These are phyloP conservation scores for Agriotes lineatus DNA, from an alignment of 2,888 invertebrate genomes.

Conservation along the genomic window DNA sequence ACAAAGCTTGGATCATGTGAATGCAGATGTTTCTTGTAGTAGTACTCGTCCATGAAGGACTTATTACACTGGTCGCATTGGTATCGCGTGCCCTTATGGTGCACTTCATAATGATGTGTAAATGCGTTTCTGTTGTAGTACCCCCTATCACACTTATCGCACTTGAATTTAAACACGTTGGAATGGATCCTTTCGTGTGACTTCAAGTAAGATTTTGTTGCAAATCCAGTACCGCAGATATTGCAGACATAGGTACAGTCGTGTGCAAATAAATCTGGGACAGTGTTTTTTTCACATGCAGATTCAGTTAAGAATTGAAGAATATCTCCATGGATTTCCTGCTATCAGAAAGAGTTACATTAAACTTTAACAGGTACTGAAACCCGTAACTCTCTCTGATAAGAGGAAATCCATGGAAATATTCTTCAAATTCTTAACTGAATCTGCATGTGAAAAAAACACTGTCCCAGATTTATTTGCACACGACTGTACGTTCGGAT, in stretches of 20 bases:
- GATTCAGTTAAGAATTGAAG: too few relatives aligned
- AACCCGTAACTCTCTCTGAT: too few relatives aligned
- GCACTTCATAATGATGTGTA: slow-evolving; percentile 64
- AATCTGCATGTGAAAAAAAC: too few relatives aligned
- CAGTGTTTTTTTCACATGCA: too few relatives aligned
- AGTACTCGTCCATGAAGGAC: slow-evolving; percentile 64
- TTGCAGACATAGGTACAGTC: slow-evolving; percentile 39
- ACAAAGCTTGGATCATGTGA: slow-evolving; percentile 43
- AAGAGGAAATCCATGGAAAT: too few relatives aligned
- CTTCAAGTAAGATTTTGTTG: slow-evolving; percentile 53
- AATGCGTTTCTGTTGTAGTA: slow-evolving; percentile 23
- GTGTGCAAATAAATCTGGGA: too few relatives aligned
- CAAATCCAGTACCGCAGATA: slow-evolving; percentile 48
- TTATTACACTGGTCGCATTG: slow-evolving; percentile 68
- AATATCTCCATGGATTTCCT: too few relatives aligned
- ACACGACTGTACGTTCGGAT: slow-evolving; percentile 10
- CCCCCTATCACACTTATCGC: slow-evolving; percentile 38
- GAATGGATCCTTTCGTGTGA: slow-evolving; percentile 53
- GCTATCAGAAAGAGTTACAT: too few relatives aligned
- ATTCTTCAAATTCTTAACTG: too few relatives aligned
- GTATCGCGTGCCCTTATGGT: slow-evolving; percentile 67
- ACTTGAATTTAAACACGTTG: slow-evolving; percentile 44
- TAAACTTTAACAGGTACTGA: too few relatives aligned
- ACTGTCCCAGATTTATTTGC: too few relatives aligned
- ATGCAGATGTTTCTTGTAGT: slow-evolving; percentile 39